Evolutionary conservation across 2,888 invertebrate species (phyloP).

Genomic region (Omphaloscelis lunosa): DNA sequence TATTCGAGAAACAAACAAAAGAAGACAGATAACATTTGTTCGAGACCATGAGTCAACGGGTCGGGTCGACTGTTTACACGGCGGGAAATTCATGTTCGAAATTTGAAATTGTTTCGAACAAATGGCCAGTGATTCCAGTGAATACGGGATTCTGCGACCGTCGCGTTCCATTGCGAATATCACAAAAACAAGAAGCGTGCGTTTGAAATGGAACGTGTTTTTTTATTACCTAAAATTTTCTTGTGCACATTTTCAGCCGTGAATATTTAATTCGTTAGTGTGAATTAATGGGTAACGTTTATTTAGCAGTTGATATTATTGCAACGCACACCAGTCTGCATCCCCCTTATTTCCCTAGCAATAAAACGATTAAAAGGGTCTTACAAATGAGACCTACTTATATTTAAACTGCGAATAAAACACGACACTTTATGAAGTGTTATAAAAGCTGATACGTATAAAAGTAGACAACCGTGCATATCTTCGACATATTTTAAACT

Average conservation of each 20-base stretch:
- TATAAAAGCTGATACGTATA: conserved; percentile 37
- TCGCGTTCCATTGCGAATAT: conserved; percentile 38
- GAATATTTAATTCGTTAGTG: conserved; percentile 31
- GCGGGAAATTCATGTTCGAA: conserved; percentile 76
- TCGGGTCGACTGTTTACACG: conserved; percentile 76
- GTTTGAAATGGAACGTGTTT: conserved; percentile 42
- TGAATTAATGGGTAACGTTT: conserved; percentile 32
- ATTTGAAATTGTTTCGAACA: conserved; percentile 67
- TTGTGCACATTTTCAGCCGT: conserved; percentile 17
- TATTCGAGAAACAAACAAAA: conserved; percentile 89
- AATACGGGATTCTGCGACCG: conserved; percentile 40
- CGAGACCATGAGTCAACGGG: conserved; percentile 86
- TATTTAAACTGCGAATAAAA: conserved; percentile 40
- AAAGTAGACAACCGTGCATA: conserved; percentile 41
- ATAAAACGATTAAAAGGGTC: conserved; percentile 27
- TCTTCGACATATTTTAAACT: conserved; percentile 26
- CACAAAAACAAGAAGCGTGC: conserved; percentile 22
- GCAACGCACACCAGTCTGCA: conserved; percentile 7
- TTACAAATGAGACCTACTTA: conserved; percentile 19
- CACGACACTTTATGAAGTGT: conserved; percentile 37
- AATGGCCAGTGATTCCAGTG: conserved; percentile 56
- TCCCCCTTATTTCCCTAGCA: conserved; percentile 20
- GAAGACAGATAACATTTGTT: conserved; percentile 89
- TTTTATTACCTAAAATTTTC: conserved; percentile 39
- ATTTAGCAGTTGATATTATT: conserved; percentile 39